Base-by-base conservation (phyloP, 92 coral and sea anemone genomes). In the Chrysogorgia sp. region DNA sequence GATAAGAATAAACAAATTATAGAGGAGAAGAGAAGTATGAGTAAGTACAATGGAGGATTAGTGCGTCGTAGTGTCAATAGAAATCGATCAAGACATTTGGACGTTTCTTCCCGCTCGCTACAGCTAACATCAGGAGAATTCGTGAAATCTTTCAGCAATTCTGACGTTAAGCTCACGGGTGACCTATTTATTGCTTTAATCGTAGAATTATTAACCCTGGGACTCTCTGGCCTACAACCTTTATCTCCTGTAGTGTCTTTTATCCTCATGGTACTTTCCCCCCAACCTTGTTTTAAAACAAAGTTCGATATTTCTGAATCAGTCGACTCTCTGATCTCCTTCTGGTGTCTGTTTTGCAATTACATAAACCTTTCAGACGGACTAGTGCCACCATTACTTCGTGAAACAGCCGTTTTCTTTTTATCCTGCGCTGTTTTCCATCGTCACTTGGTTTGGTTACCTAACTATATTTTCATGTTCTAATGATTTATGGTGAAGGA, bases 61-160 rank as follows among this genome's bases (percentile, higher is more conserved):
- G n/a, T n/a, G n/a, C n/a, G n/a, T n/a, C n/a, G n/a, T n/a, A n/a
- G n/a, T n/a, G n/a, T n/a, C n/a, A n/a, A n/a, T n/a, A n/a, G n/a
- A n/a, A n/a, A n/a, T n/a, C n/a, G n/a, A n/a, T n/a, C n/a, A n/a
- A n/a, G n/a, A n/a, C n/a, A n/a, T n/a, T n/a, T n/a, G n/a, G n/a
- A n/a, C n/a, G n/a, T n/a, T n/a, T n/a, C n/a, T n/a, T n/a, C n/a
- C n/a, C n/a, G n/a, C n/a, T n/a, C n/a, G n/a, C n/a, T n/a, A n/a
- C n/a, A n/a, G n/a, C n/a, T 25, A 70, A 45, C 10, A n/a, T 93
- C 94, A 10, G 98, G 98, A 0, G 98, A 93, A 72, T 93, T 84
- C n/a, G 98, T 93, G 48, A 93, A 93, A 60, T 93, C 97, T 62
- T 87, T 89, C n/a, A 93, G 84, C 8, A 96, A 85, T 80, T 93